Conservation (phyloP, 2,113 vertebrate species). For the Paradoxurus hermaphroditus region DNA sequence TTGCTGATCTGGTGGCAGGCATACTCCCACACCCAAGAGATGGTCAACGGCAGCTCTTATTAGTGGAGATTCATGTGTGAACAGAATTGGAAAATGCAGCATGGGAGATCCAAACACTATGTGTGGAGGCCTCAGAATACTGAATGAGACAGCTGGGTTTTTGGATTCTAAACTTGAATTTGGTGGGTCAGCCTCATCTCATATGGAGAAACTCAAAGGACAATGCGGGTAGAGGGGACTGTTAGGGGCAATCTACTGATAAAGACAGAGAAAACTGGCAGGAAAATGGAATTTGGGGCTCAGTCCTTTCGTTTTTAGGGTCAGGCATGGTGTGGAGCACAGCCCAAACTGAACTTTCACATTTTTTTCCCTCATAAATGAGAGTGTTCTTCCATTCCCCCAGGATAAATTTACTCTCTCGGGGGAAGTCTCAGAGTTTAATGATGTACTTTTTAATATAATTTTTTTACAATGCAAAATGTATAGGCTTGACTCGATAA, state of each 20-base stretch:
- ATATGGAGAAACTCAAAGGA: not conserved
- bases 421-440: not conserved
- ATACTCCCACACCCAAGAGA: not conserved
- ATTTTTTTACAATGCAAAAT: not conserved
- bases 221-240: too few relatives aligned
- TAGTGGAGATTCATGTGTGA: not conserved
- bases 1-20: too few relatives aligned
- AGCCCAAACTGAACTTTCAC: not conserved
- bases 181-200: not conserved
- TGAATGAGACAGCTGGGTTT: not conserved
- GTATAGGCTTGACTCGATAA: not conserved
- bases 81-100: not conserved
- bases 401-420: not conserved
- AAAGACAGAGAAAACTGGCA: not conserved
- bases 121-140: not conserved
- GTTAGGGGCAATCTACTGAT: not conserved
- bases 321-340: not conserved
- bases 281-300: not conserved
- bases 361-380: not conserved
- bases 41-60: not conserved
- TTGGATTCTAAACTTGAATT: not conserved
- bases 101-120: not conserved
- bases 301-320: not conserved
- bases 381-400: not conserved
- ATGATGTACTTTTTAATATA: not conserved